phyloP scores from a whole-genome alignment of 53 echinoderm and acorn worm species.

The Temnopleurus reevesii region DNA sequence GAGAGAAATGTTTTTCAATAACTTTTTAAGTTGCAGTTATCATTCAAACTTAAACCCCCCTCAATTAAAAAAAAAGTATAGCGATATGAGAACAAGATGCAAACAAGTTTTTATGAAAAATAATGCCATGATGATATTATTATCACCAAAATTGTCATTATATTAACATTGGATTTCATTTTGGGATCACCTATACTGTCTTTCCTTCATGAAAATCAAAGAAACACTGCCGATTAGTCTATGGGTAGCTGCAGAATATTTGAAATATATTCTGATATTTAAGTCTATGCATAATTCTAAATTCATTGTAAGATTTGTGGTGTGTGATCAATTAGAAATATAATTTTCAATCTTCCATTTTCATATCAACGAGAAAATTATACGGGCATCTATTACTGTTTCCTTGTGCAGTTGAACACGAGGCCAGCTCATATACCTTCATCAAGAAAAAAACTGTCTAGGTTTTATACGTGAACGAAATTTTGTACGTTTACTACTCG shows the following conservation, averaged over 20 bases:
- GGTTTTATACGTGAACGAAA: not conserved
- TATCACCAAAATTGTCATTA: no score
- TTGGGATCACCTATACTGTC: no score
- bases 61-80: no score
- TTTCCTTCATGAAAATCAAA: no score
- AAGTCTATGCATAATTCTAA: not conserved
- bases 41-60: no score
- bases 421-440: slow-evolving; percentile 31
- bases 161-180: no score
- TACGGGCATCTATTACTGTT: not conserved
- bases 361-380: not conserved
- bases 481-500: not conserved
- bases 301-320: not conserved
- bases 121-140: no score
- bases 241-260: not conserved
- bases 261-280: not conserved
- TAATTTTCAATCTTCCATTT: not conserved
- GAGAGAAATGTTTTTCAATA: not conserved
- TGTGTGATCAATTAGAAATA: not conserved
- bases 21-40: no score
- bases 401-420: not conserved
- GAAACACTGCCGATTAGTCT: no score
- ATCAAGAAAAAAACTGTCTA: not conserved
- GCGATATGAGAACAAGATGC: no score
- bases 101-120: no score